Evolutionary conservation across 2,797 vertebrate genomes (phyloP).

Genomic region (Orientallactaga sibirica): DNA sequence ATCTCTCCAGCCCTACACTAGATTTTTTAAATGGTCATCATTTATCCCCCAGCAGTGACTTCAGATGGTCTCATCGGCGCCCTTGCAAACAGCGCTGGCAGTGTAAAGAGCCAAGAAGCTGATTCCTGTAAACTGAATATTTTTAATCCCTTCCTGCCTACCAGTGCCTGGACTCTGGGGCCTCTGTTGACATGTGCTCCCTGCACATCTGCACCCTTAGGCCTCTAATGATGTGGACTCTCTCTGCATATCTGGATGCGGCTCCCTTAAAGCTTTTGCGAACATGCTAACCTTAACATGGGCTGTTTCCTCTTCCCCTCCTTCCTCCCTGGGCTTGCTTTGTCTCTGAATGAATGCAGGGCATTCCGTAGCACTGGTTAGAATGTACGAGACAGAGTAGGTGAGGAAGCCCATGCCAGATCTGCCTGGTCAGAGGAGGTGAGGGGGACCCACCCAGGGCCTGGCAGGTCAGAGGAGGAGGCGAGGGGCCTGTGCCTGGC

Average conservation of each 20-base stretch:
- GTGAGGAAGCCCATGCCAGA: too few species aligned
- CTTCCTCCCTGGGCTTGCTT: neutral
- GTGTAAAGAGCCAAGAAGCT: neutral
- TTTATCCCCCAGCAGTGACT: neutral
- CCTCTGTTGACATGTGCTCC: neutral
- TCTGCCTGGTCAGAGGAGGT: too few species aligned
- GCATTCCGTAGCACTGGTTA: neutral
- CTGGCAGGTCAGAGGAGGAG: neutral
- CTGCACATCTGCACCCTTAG: neutral
- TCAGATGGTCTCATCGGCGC: neutral
- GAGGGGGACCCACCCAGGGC: too few species aligned
- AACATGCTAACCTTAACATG: neutral
- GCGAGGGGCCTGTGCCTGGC: neutral
- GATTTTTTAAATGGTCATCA: neutral
- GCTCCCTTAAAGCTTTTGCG: neutral
- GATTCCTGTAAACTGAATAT: too few species aligned
- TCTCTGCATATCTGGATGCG: neutral
- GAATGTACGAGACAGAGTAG: neutral
- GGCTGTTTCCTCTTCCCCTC: fast-evolving
- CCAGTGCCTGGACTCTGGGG: neutral
- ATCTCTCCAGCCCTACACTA: neutral
- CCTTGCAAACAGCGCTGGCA: neutral
- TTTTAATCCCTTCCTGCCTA: too few species aligned
- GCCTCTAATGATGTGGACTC: neutral
- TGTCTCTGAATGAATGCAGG: neutral